Evolutionary conservation across 2,888 invertebrate species (phyloP), one percentile per base, ranked within the genome.

Genomic region (Apotomis betuletana): DNA sequence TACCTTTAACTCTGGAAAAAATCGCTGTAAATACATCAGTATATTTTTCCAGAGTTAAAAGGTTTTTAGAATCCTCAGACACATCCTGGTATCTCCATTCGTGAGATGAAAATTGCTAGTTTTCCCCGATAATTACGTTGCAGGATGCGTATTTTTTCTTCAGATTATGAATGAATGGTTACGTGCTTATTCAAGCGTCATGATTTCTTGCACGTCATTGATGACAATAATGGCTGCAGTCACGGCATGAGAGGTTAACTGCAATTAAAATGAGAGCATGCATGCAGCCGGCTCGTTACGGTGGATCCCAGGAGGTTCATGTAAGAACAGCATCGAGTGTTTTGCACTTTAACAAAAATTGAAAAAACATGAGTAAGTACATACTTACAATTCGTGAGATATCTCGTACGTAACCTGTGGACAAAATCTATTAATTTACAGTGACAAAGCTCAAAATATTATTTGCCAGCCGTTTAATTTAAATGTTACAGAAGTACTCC

Each of bases 121-220:
- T 72, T 72, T 82, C 85, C 81, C 82, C 83, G 75, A 79, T 81
- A 77, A 78, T 77, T 78, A 83, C 80, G 78, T 69, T 74, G 76
- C 78, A 82, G 82, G 83, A 86, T 85, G 77, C 75, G 77, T 87
- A 2, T 27, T 27, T 27, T 27, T 87, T 90, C 89, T 87, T 80
- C 80, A 74, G 74, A 70, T 74, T 75, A 87, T 83, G 83, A 88
- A 89, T 88, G 85, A 85, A 85, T 83, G 78, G 81, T 83, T 86
- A 87, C 86, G 85, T 85, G 81, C 76, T 75, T 75, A 75, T 77
- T 77, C 76, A 82, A 81, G 82, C 91, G 91, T 91, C 91, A 91
- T 85, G 80, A 84, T 85, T 87, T 86, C 85, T 85, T 82, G 79
- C 80, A 87, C 91, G 90, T 91, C 90, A 92, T 83, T 76, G 83